Percentiles rank a stretch among this genome's conserved stretches.
Conservation (phyloP, 2,113 vertebrate genomes). For the Peromyscus californicus region DNA sequence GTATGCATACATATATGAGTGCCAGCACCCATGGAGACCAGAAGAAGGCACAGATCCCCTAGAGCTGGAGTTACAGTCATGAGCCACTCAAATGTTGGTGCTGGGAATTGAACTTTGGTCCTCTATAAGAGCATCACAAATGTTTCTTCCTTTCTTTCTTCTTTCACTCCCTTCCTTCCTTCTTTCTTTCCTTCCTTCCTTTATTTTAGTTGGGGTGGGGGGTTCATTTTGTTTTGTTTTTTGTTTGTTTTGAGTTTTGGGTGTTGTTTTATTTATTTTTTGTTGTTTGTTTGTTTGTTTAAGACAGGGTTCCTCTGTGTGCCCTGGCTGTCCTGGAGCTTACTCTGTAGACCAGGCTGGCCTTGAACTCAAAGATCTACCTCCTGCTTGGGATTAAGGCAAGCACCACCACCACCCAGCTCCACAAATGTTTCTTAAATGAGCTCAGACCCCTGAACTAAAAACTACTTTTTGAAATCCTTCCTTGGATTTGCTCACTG, state of each 20-base stretch:
- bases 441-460: not conserved
- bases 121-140: not conserved
- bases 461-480: not conserved
- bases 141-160: not conserved
- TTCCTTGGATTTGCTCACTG: not conserved
- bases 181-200: not conserved
- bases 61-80: not conserved
- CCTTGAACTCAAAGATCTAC: not conserved
- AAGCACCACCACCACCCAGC: rapidly evolving
- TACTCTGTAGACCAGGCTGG: not conserved
- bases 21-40: not conserved
- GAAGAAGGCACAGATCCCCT: not conserved
- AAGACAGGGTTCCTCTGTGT: not conserved
- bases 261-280: not conserved
- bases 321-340: not conserved
- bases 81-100: not conserved
- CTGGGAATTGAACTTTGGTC: not conserved
- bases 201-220: not conserved
- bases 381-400: not conserved
- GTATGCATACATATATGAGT: not conserved
- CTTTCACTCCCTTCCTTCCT: not conserved
- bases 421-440: not conserved
- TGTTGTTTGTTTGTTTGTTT: not conserved
- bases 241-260: not conserved
- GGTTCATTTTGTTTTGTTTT: not conserved